phyloP scores from a whole-genome alignment of 1,140 invertebrate genomes.

The Eumeta japonica region DNA sequence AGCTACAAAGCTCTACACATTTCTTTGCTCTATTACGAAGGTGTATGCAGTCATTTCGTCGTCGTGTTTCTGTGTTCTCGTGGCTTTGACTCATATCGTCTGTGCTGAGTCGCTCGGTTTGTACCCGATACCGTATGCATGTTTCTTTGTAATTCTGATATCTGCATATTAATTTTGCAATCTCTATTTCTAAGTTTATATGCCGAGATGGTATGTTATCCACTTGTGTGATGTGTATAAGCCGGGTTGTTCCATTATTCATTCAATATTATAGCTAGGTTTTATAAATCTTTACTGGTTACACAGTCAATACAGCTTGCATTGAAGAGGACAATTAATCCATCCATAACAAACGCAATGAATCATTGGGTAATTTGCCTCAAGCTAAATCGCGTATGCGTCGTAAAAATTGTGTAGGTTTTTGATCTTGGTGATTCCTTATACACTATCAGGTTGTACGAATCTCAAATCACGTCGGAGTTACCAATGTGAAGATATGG shows the following conservation, averaged over 20 bases:
- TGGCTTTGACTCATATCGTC: not conserved
- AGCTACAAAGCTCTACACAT: not conserved
- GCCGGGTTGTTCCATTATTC: too few relatives aligned
- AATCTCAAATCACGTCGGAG: too few relatives aligned
- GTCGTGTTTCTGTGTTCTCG: not conserved
- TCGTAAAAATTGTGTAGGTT: slow-evolving; percentile 11
- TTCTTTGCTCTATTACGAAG: not conserved
- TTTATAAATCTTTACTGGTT: slow-evolving; percentile 2
- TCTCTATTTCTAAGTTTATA: not conserved
- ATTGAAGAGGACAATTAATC: slow-evolving; percentile 10
- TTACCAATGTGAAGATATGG: too few relatives aligned
- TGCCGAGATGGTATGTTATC: too few relatives aligned
- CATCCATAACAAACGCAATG: slow-evolving; percentile 10
- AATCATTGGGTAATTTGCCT: slow-evolving; percentile 8
- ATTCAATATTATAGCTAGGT: too few relatives aligned
- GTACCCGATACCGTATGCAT: too few relatives aligned
- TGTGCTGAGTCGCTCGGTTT: not conserved
- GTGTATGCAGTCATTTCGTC: not conserved
- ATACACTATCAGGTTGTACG: too few relatives aligned
- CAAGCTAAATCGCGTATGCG: slow-evolving; percentile 9
- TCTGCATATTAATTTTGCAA: slow-evolving; percentile 2
- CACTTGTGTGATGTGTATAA: too few relatives aligned
- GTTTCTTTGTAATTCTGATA: slow-evolving; percentile 3
- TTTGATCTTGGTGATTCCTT: too few relatives aligned
- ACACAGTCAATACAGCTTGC: slow-evolving; percentile 9